Base-by-base conservation (phyloP, 64 coral and sea anemone genomes). In the Exaiptasia diaphana region DNA sequence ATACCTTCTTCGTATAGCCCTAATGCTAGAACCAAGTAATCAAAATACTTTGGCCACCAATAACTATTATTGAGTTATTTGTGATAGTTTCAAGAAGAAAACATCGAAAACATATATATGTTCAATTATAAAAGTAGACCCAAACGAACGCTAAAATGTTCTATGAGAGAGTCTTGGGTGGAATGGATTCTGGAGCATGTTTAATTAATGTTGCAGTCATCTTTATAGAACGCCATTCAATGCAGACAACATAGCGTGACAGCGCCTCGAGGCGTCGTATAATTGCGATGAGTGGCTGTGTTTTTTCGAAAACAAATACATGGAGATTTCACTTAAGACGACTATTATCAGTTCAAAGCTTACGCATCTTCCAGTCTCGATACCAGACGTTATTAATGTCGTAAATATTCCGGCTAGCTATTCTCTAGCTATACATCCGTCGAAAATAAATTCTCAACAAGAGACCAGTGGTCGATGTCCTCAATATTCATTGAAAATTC, bases 391-490 rank as follows among this genome's bases (percentile, higher is more conserved):
- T n/a, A n/a, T n/a, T n/a, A n/a, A n/a, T n/a, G n/a, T n/a, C n/a
- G n/a, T n/a, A n/a, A n/a, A n/a, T n/a, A n/a, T n/a, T n/a, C n/a
- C n/a, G n/a, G n/a, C n/a, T n/a, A n/a, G n/a, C n/a, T n/a, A n/a
- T n/a, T n/a, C n/a, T n/a, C n/a, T n/a, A n/a, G n/a, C n/a, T 65
- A 65, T 35, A 65, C 61, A 65, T 65, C 61, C 61, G 61, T 65
- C 1, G 61, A 32, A 65, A 35, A 65, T 20, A 65, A 65, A 35
- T 65, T 65, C 61, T 65, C 32, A 36, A 65, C 61, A 14, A 65
- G 23, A 5, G 61, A 65, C 61, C 61, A 65, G 31, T 35, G 61
- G 21, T 65, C 61, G 21, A 65, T 65, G 38, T 65, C 61, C 38
- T 65, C 32, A 35, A 65, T 36, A 18, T 65, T 65, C 17, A 65